Evolutionary conservation across 2,888 invertebrate genomes (phyloP).

Genomic region (Deilephila porcellus): DNA sequence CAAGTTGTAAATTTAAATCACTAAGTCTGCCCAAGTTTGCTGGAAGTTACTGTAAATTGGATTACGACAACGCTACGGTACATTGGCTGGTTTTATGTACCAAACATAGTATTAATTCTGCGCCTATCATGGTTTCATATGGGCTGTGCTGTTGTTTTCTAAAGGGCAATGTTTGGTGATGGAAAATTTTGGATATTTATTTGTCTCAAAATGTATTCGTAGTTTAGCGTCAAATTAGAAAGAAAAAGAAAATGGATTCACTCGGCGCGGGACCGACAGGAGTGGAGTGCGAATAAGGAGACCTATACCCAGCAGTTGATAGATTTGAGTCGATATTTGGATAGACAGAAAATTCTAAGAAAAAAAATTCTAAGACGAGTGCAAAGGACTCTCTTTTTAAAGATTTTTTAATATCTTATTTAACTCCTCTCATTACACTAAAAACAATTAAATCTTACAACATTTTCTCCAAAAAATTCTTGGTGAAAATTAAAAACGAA

Average conservation of each 20-base stretch:
- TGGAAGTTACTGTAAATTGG: conserved; percentile 77
- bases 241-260: too few species aligned
- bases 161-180: background rate
- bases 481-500: conserved; percentile 26
- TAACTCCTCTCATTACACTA: background rate
- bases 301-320: too few species aligned
- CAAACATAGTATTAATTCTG: conserved; percentile 12
- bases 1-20: conserved; percentile 82
- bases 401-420: background rate
- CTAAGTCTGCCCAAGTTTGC: conserved; percentile 71
- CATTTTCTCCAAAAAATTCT: conserved; percentile 25
- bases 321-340: too few species aligned
- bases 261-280: too few species aligned
- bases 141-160: background rate
- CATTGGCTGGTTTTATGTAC: conserved; percentile 59
- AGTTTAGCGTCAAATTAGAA: too few species aligned
- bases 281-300: too few species aligned
- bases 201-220: too few species aligned
- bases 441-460: conserved; percentile 17
- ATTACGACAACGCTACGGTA: conserved; percentile 61
- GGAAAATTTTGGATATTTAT: too few species aligned
- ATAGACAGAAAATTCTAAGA: too few species aligned
- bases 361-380: background rate
- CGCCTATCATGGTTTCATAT: background rate
- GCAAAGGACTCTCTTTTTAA: background rate